phyloP scores from a whole-genome alignment of 2,888 invertebrate genomes.

The Polylopha cassiicola region DNA sequence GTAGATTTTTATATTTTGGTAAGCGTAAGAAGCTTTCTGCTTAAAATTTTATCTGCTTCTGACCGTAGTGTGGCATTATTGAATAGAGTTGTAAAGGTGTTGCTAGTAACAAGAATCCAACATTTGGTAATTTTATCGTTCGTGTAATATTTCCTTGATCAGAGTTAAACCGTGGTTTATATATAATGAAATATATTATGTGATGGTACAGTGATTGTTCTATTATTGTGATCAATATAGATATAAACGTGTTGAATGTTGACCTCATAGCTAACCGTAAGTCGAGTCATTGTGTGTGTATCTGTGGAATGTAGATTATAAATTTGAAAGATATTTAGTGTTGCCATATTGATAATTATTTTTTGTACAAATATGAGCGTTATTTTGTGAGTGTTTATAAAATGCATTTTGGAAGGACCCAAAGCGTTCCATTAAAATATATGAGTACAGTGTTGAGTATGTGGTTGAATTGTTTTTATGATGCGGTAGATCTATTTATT shows the following conservation, averaged over 20 bases:
- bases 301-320: slow-evolving; percentile 35
- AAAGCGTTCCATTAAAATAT: slow-evolving; percentile 16
- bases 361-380: slow-evolving; percentile 30
- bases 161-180: slow-evolving; percentile 2
- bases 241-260: slow-evolving; percentile 33
- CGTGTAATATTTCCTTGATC: too few relatives aligned
- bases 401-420: slow-evolving; percentile 51
- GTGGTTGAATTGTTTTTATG: slow-evolving; percentile 6
- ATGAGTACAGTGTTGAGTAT: slow-evolving; percentile 13
- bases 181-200: slow-evolving; percentile 34
- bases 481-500: slow-evolving; percentile 15
- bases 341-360: slow-evolving; percentile 58
- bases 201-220: slow-evolving; percentile 57
- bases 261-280: slow-evolving; percentile 29
- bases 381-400: slow-evolving; percentile 45
- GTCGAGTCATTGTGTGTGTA: slow-evolving; percentile 17
- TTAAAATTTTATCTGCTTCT: too few relatives aligned
- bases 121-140: too few relatives aligned
- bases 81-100: too few relatives aligned
- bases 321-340: slow-evolving; percentile 37
- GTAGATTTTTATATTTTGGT: too few relatives aligned
- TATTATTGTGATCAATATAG: slow-evolving; percentile 43
- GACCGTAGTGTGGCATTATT: too few relatives aligned
- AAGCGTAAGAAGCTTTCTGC: too few relatives aligned
- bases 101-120: too few relatives aligned